Evolutionary conservation across 2,797 vertebrate species (phyloP).

Genomic region (Benthosema pterotum): DNA sequence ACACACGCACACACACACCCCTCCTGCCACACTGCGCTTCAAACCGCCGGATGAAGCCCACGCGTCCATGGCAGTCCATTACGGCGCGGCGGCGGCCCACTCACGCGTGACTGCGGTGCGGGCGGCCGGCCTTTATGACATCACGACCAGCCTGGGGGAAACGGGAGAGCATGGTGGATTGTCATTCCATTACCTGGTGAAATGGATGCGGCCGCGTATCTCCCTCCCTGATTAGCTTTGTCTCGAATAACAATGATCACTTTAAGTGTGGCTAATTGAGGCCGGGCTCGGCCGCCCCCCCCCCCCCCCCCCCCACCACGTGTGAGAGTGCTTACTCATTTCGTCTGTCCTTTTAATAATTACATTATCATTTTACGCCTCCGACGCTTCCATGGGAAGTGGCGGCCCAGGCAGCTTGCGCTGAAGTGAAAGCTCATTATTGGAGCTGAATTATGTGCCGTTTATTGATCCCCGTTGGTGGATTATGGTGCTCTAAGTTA

Average conservation of each 20-base stretch:
- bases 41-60: constrained; percentile 53
- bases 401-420: constrained; percentile 93
- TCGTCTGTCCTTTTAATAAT: constrained; percentile 99
- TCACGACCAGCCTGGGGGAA: constrained; percentile 64
- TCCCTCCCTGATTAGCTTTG: constrained; percentile 82
- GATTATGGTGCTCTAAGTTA: constrained; percentile 99
- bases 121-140: constrained; percentile 71
- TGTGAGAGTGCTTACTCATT: constrained; percentile 95
- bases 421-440: constrained; percentile 99
- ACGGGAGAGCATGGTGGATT: constrained; percentile 57
- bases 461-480: constrained; percentile 99
- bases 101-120: constrained; percentile 64
- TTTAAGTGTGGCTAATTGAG: constrained; percentile 96
- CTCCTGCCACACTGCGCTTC: constrained; percentile 39
- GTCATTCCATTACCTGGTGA: constrained; percentile 77
- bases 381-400: constrained; percentile 91
- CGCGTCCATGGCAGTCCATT: constrained; percentile 68
- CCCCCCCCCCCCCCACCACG: constrained; percentile 7
- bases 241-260: constrained; percentile 85
- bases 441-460: constrained; percentile 99
- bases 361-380: constrained; percentile 99
- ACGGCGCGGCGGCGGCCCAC: constrained; percentile 46
- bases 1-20: too few relatives aligned
- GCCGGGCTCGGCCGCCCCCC: constrained; percentile 80
- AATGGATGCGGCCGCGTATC: constrained; percentile 74